Conservation (phyloP, 2,888 invertebrate species). For the Caenorhabditis sp. region DNA sequence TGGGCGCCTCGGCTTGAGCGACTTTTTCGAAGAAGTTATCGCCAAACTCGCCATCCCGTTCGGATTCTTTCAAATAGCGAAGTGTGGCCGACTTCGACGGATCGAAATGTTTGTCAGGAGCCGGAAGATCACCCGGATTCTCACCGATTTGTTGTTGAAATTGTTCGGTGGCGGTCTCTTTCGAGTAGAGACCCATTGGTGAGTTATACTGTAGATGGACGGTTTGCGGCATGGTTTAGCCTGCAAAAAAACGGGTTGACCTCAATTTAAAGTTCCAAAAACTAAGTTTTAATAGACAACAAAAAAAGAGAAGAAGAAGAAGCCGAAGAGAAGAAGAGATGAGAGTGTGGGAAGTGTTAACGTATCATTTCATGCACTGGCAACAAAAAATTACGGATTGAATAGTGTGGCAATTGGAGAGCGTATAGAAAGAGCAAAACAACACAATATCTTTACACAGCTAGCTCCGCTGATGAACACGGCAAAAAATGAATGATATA, state of each 20-base stretch:
- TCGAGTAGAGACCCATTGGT: slow-evolving; percentile 61
- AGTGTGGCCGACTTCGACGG: slow-evolving; percentile 54
- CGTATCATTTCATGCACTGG: slow-evolving; percentile 29
- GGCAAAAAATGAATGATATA: slow-evolving; percentile 5
- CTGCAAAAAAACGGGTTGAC: background rate
- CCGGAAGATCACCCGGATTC: slow-evolving; percentile 41
- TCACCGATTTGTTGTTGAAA: slow-evolving; percentile 53
- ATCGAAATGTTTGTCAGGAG: slow-evolving; percentile 58
- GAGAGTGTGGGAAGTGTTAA: slow-evolving; percentile 37
- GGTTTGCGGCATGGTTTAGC: slow-evolving; percentile 46
- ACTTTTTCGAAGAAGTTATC: slow-evolving; percentile 55
- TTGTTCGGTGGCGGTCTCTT: slow-evolving; percentile 56
- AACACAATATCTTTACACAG: slow-evolving; percentile 6
- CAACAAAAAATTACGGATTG: background rate
- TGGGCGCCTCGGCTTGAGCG: slow-evolving; percentile 55
- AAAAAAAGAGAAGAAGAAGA: slow-evolving; percentile 7
- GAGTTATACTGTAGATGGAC: slow-evolving; percentile 66
- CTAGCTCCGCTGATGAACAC: background rate
- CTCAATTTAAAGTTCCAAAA: background rate
- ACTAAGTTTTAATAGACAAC: background rate
- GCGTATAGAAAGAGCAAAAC: background rate
- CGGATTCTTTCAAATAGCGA: slow-evolving; percentile 43
- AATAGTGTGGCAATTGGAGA: background rate
- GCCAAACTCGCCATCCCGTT: slow-evolving; percentile 39
- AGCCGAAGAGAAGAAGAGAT: slow-evolving; percentile 4